Percentiles rank a stretch among this genome's conserved stretches.
Evolutionary conservation across 2,797 vertebrate species (phyloP).

Genomic region (Macropus fuliginosus): DNA sequence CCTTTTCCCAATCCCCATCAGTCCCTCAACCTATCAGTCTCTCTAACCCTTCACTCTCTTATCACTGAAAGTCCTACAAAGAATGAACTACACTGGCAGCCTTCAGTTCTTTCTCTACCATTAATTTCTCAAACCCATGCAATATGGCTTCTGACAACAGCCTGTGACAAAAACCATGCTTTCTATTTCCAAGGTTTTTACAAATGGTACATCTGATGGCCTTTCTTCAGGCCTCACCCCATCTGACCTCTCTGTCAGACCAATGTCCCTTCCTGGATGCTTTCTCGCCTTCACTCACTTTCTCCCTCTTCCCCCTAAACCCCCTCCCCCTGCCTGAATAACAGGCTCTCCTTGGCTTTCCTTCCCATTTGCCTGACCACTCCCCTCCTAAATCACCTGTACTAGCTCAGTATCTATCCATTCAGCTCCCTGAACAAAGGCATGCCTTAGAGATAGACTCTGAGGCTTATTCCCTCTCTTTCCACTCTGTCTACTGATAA

Average conservation of each 20-base stretch:
- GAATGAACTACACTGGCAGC: not conserved
- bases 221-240: not conserved
- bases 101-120: not conserved
- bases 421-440: not conserved
- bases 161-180: not conserved
- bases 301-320: not conserved
- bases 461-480: not conserved
- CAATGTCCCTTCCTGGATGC: not conserved
- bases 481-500: not conserved
- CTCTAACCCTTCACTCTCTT: not conserved
- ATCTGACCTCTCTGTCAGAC: not conserved
- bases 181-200: not conserved
- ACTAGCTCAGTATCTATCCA: not conserved
- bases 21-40: not conserved
- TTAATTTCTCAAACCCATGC: not conserved
- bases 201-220: not conserved
- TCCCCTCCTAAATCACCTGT: not conserved
- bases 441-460: not conserved
- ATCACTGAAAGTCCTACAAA: not conserved
- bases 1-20: not conserved
- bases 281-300: not conserved
- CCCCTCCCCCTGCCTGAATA: not conserved
- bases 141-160: not conserved
- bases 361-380: not conserved
- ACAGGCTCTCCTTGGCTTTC: not conserved